Conservation (phyloP, 2,113 vertebrate species). For the Saccopteryx leptura region DNA sequence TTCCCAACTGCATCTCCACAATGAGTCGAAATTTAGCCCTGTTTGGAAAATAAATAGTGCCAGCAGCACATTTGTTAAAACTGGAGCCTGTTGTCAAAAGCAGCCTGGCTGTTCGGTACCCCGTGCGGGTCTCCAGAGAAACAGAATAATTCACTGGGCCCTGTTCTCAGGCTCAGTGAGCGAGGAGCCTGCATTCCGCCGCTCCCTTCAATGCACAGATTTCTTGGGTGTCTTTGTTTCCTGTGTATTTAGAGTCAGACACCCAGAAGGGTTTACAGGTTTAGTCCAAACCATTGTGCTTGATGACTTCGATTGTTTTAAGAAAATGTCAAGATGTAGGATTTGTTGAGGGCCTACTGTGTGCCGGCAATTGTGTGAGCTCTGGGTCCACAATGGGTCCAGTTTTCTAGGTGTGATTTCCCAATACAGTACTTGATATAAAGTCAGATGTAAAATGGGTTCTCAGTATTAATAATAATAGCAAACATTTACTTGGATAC, state of each 20-base stretch:
- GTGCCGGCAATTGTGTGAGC: background rate
- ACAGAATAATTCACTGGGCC: background rate
- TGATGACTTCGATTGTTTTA: background rate
- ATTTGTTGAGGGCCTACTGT: background rate
- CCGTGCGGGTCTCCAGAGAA: background rate
- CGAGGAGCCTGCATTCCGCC: rapidly evolving
- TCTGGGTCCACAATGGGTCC: rapidly evolving
- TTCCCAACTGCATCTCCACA: constrained; percentile 31
- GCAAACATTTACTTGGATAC: background rate
- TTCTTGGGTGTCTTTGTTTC: background rate
- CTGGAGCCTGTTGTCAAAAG: background rate
- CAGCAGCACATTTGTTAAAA: constrained; percentile 14
- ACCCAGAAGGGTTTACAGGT: background rate
- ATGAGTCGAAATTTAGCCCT: constrained; percentile 30
- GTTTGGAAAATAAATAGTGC: constrained; percentile 64
- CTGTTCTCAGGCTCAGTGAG: background rate
- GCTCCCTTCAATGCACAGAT: rapidly evolving
- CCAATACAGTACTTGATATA: background rate
- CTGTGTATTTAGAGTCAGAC: background rate
- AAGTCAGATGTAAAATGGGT: background rate
- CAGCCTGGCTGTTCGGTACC: background rate
- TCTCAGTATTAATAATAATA: background rate
- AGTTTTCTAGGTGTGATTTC: background rate
- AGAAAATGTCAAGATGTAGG: background rate
- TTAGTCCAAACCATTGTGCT: background rate